Evolutionary conservation across 37 sponge, comb jelly and placozoan genomes (phyloP), one percentile per base, ranked within the genome.

Genomic region (Ephydatia muelleri): DNA sequence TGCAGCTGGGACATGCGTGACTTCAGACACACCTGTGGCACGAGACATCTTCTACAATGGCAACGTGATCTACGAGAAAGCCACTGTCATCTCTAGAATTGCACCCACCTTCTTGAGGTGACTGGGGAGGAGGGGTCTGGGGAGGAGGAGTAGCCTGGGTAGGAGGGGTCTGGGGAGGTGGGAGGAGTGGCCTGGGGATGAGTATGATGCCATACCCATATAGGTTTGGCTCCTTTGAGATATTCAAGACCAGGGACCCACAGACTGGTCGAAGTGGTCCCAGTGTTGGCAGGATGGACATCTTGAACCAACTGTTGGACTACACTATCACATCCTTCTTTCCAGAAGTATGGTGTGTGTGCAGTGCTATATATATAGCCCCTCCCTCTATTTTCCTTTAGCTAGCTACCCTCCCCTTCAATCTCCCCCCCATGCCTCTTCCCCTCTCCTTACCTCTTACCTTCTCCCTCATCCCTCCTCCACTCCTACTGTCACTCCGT

Each of bases 151-250:
- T 57, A 16, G 57, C 9, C 19, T 16, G 57, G 43, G 43, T 31
- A 19, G 26, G 66, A 39, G 34, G 64, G 19, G 3, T n/a, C n/a
- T n/a, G n/a, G n/a, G n/a, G n/a, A n/a, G n/a, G n/a, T n/a, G n/a
- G n/a, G n/a, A n/a, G n/a, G n/a, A n/a, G n/a, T n/a, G n/a, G n/a
- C n/a, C n/a, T n/a, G n/a, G n/a, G n/a, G n/a, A n/a, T n/a, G n/a
- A n/a, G n/a, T n/a, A n/a, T n/a, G 43, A 6, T 43, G 43, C 43
- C 43, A 43, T 43, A 43, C 43, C 43, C 3, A 3, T 43, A 6
- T 43, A 95, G 97, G 38, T 98, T 98, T 86, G 99, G 99, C 22
- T 98, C 99, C 22, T 98, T 98, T 90, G 99, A 98, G 92, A 98
- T 98, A 30, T 94, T 98, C 78, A 98, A 98, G 80, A 72, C 96